phyloP scores from a whole-genome alignment of 2,888 invertebrate species.

The Drosophila hamatofila region DNA sequence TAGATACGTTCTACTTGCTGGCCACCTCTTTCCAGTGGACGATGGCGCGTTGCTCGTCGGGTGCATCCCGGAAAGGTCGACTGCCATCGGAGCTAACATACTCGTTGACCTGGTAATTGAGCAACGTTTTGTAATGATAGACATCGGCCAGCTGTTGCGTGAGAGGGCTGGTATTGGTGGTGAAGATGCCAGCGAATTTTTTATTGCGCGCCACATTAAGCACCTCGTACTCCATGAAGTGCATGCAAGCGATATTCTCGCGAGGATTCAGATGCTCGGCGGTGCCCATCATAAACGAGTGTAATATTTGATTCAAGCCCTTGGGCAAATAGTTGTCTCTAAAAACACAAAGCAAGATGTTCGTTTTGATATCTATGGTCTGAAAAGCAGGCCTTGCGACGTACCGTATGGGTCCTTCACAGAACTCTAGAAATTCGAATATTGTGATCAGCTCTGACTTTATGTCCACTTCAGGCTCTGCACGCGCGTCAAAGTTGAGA shows the following conservation, averaged over 20 bases:
- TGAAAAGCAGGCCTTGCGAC: not conserved
- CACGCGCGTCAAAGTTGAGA: constrained; percentile 92
- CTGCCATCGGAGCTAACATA: constrained; percentile 90
- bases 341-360: constrained; percentile 9
- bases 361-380: too few species aligned
- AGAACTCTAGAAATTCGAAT: constrained; percentile 91
- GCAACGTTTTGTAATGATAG: constrained; percentile 91
- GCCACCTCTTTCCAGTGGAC: constrained; percentile 90
- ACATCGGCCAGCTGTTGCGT: constrained; percentile 95
- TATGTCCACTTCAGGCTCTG: constrained; percentile 91
- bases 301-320: constrained; percentile 90
- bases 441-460: constrained; percentile 89
- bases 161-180: constrained; percentile 95
- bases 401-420: constrained; percentile 91
- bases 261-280: constrained; percentile 88
- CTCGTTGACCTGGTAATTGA: constrained; percentile 93
- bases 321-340: constrained; percentile 88
- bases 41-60: constrained; percentile 91
- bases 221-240: constrained; percentile 91
- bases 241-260: constrained; percentile 92
- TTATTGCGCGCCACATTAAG: constrained; percentile 88
- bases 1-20: constrained; percentile 2
- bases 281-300: constrained; percentile 96
- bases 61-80: constrained; percentile 90
- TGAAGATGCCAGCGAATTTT: constrained; percentile 91